Base-by-base conservation (phyloP, 2,113 vertebrate genomes). In the Ammodytes dubius region DNA sequence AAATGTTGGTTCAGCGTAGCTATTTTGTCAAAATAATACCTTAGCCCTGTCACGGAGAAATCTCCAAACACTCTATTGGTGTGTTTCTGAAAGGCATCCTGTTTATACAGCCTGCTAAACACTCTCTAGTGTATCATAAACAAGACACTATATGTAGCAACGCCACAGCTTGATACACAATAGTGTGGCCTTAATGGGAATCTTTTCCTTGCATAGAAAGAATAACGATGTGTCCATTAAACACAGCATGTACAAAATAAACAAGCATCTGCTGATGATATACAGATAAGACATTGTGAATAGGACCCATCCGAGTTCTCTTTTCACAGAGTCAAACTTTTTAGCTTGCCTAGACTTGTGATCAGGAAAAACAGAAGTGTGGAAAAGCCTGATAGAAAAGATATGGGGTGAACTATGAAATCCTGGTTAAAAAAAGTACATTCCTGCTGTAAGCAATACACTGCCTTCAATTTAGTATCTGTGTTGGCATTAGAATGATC, bases 21-120 rank as follows among this genome's bases (percentile, higher is more conserved):
- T 49, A 60, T 70, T 91, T 84, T 86, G 77, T 91, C 88, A 93
- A 68, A 84, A 88, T 75, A 73, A 91, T 85, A 88, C 79, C 84
- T 75, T 56, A 76, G 68, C 69, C 59, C 70, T 86, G 91, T 85
- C 82, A 81, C 5, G 54, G 39, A 82, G 83, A 84, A 93, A 89
- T 88, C 79, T 79, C 82, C 63, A 59, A 76, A 76, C 56, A 58
- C 74, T 61, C 43, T 50, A 52, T 81, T 82, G 76, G 43, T 87
- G 17, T 77, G 66, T 88, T 43, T 89, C 65, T 49, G 27, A 64
- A 47, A 84, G 75, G 71, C 72, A 89, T 94, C 89, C 91, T 93
- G 93, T 93, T 93, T 92, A 90, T 77, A 60, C 63, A 45, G 50
- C 59, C 19, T 49, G 15, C 59, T 64, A 43, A 68, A 39, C 14